Evolutionary conservation across 1,140 invertebrate species (phyloP).

Genomic region (Pogonomyrmex californicus): DNA sequence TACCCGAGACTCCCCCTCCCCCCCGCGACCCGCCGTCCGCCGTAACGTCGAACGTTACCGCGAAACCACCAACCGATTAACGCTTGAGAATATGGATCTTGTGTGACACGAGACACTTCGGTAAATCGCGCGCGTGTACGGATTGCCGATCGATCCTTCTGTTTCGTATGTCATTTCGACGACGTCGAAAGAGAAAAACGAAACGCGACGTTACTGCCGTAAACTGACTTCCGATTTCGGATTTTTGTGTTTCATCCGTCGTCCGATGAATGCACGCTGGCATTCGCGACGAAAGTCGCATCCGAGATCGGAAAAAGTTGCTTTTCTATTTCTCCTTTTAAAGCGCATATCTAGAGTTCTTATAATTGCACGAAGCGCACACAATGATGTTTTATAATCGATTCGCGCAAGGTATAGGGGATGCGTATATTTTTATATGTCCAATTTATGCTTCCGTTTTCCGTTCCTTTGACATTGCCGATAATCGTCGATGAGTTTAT

Average conservation of each 20-base stretch:
- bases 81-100: background rate
- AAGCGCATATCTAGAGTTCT: conserved; percentile 5
- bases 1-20: background rate
- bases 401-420: background rate
- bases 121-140: background rate
- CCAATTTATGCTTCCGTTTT: conserved; percentile 5
- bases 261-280: background rate
- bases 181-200: no score
- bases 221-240: background rate
- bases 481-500: background rate
- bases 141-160: background rate
- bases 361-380: background rate
- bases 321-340: background rate
- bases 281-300: background rate
- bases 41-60: conserved; percentile 23
- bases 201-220: no score
- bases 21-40: background rate
- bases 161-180: background rate
- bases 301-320: conserved; percentile 10
- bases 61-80: conserved; percentile 38
- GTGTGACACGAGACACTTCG: background rate
- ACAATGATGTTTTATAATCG: conserved; percentile 21
- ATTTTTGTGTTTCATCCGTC: background rate
- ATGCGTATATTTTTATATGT: conserved; percentile 10
- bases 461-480: background rate